A percentile compares a stretch with the other conserved stretches of the same genome.
phyloP scores from a whole-genome alignment of 2,113 vertebrate species.

The Bos indicus region DNA sequence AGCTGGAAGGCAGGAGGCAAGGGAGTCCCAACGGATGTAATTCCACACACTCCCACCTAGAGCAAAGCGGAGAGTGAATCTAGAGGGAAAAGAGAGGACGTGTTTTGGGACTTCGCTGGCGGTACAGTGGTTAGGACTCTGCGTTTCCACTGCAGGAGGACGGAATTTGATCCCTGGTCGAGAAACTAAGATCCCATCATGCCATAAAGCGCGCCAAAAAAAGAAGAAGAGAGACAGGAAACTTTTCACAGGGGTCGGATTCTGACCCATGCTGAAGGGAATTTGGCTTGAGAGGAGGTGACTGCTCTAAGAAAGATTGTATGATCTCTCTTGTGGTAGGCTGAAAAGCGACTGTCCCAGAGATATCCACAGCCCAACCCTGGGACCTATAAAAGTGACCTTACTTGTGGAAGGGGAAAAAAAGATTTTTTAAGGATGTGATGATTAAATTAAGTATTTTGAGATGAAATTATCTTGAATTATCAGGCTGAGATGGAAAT shows the following conservation, averaged over 20 bases:
- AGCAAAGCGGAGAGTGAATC: neutral
- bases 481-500: neutral
- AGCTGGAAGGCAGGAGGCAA: neutral
- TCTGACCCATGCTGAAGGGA: neutral
- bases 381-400: neutral
- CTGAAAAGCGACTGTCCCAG: neutral
- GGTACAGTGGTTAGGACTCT: neutral
- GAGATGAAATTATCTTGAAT: neutral
- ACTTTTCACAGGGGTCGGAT: no score
- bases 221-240: neutral
- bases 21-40: neutral
- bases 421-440: neutral
- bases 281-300: neutral
- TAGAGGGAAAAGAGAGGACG: neutral
- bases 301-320: neutral
- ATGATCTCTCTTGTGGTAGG: neutral
- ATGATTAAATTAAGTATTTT: neutral
- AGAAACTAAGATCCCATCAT: no score
- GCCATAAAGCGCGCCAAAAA: rapidly evolving
- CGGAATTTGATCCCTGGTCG: neutral
- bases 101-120: neutral
- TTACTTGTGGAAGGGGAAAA: neutral
- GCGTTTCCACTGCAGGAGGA: neutral
- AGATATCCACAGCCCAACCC: neutral
- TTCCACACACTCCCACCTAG: neutral